Base-by-base conservation (phyloP, 2,113 vertebrate species). In the Phocoena sinus region DNA sequence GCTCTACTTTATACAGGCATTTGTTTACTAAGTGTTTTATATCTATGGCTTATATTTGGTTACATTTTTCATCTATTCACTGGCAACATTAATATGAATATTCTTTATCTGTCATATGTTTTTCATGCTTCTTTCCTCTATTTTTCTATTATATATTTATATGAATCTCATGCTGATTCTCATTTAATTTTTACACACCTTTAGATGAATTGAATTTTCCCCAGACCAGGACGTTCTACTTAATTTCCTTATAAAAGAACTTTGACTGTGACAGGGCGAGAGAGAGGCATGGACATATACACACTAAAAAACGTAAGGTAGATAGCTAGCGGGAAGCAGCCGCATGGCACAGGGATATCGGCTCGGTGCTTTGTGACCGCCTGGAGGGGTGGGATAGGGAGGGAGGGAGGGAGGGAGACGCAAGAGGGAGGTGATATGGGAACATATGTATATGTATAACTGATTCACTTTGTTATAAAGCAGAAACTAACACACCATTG, bases 21-120 rank as follows among this genome's bases (percentile, higher is more conserved):
- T 89, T 77, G 60, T 58, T 96, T 82, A 83, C 25, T 87, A 76
- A 77, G 17, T 88, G 50, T 83, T 95, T 95, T 95, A 63, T 85
- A 56, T 41, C 23, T 12, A 77, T 76, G 4, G 10, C 81, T 87
- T 91, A 36, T 91, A 88, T 94, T 95, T 91, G 25, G 20, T 79
- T 89, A 50, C 6, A 38, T 21, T 96, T 91, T 91, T 60, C 21
- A 81, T 80, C 8, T 84, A 71, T 84, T 91, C 28, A 5, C 10
- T 92, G 33, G 21, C 15, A 92, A 89, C 26, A 83, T 62, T 85
- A 94, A 47, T 36, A 63, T 33, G 38, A 93, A 68, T 85, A 73
- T 76, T 93, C 33, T 83, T 73, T 8, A 70, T 63, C 65, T 86
- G 50, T 62, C 73, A 81, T 84, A 91, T 93, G 33, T 47, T 38